Percentiles rank a stretch among this genome's conserved stretches.
These are phyloP conservation scores for Saxidomus purpurata DNA, from an alignment of 1,140 invertebrate species.

Conservation along the genomic window DNA sequence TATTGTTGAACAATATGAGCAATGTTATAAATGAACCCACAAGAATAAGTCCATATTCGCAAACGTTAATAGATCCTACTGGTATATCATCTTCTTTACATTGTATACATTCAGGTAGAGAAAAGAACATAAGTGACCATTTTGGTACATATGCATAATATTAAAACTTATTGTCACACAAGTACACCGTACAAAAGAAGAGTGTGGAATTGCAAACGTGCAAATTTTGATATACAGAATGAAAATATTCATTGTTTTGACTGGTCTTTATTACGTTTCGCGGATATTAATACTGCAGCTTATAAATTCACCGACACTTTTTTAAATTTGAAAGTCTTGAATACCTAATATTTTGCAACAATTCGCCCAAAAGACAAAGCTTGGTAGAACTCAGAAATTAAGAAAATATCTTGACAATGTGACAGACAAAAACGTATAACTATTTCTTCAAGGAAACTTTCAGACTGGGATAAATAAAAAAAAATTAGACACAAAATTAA, in stretches of 20 bases:
- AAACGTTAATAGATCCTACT: constrained; percentile 7
- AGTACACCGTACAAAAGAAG: not conserved
- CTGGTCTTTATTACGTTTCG: not conserved
- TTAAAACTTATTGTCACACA: not conserved
- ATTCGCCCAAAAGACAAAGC: not conserved
- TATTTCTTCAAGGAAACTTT: not conserved
- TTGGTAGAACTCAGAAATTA: constrained; percentile 4
- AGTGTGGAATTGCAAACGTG: not conserved
- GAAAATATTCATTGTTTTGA: not conserved
- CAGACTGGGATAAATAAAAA: not conserved
- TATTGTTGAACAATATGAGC: not conserved
- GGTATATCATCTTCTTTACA: not conserved
- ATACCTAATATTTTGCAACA: not conserved
- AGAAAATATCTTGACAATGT: not conserved
- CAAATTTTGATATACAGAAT: not conserved
- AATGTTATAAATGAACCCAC: constrained; percentile 14
- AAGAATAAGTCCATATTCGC: not conserved
- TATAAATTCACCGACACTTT: not conserved
- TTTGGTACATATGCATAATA: not conserved
- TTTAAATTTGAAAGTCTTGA: not conserved
- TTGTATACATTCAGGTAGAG: not conserved
- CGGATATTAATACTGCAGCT: constrained; percentile 8
- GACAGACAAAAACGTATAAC: not conserved
- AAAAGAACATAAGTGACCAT: not conserved
- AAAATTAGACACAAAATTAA: too few relatives aligned